Conservation (phyloP, 2,113 vertebrate species). For the Polypterus senegalus region DNA sequence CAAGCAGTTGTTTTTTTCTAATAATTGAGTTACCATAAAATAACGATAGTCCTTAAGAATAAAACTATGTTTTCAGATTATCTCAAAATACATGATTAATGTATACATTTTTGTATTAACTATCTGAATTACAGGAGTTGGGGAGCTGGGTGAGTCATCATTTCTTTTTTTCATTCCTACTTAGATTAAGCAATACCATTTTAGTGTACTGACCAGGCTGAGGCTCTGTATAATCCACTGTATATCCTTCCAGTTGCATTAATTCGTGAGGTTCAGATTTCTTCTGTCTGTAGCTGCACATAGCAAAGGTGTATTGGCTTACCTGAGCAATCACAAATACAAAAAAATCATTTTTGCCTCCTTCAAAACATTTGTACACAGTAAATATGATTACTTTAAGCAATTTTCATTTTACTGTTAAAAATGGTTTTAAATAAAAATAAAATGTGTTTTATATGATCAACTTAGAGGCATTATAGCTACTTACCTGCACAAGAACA, state of each 20-base stretch:
- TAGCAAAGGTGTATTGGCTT: conserved; percentile 95
- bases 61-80: no score
- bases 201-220: conserved; percentile 58
- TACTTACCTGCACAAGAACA: conserved; percentile 88
- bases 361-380: no score
- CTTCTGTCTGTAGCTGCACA: conserved; percentile 97
- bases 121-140: no score
- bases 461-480: no score
- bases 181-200: no score
- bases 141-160: no score
- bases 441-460: no score
- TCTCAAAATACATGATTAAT: no score
- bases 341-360: not conserved
- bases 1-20: not conserved
- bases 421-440: not conserved
- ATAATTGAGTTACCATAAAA: no score
- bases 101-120: no score
- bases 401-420: conserved; percentile 12
- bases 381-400: not conserved
- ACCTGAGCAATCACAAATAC: conserved; percentile 55
- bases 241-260: conserved; percentile 95
- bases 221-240: conserved; percentile 87
- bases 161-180: no score
- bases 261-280: conserved; percentile 92
- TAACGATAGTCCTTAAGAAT: no score